phyloP scores from a whole-genome alignment of 1,140 invertebrate species.

The Andricus grossulariae region DNA sequence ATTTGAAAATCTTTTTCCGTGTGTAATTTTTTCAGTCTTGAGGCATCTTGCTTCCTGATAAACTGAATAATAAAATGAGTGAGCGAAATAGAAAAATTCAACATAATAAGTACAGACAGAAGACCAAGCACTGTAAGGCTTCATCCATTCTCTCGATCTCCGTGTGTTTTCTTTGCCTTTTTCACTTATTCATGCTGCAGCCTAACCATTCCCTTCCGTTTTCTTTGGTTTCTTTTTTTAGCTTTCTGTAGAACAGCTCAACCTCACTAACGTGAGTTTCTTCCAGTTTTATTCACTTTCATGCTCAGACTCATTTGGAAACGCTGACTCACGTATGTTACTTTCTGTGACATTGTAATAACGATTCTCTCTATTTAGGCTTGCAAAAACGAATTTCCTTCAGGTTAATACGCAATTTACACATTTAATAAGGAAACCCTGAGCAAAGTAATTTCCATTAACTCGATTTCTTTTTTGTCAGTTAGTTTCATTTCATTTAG shows the following conservation, averaged over 20 bases:
- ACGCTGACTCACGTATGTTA: constrained; percentile 8
- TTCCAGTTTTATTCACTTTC: constrained; percentile 19
- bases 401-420: too few relatives aligned
- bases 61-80: constrained; percentile 10
- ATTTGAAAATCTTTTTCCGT: too few relatives aligned
- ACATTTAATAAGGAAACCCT: too few relatives aligned
- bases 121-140: neutral
- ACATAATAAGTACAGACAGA: constrained; percentile 13
- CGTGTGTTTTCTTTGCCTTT: constrained; percentile 3
- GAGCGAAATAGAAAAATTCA: neutral
- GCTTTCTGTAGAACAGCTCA: constrained; percentile 18
- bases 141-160: constrained; percentile 4
- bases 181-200: constrained; percentile 26
- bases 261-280: constrained; percentile 22
- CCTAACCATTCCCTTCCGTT: constrained; percentile 15
- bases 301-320: constrained; percentile 27
- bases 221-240: neutral
- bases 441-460: too few relatives aligned
- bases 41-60: too few relatives aligned
- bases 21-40: too few relatives aligned
- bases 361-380: constrained; percentile 2
- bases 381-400: neutral
- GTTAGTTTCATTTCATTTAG: too few relatives aligned
- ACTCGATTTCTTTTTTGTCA: too few relatives aligned
- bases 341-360: neutral